These are phyloP conservation scores for Poicephalus meyeri DNA, from an alignment of 2,113 vertebrate species.

Conservation along the genomic window DNA sequence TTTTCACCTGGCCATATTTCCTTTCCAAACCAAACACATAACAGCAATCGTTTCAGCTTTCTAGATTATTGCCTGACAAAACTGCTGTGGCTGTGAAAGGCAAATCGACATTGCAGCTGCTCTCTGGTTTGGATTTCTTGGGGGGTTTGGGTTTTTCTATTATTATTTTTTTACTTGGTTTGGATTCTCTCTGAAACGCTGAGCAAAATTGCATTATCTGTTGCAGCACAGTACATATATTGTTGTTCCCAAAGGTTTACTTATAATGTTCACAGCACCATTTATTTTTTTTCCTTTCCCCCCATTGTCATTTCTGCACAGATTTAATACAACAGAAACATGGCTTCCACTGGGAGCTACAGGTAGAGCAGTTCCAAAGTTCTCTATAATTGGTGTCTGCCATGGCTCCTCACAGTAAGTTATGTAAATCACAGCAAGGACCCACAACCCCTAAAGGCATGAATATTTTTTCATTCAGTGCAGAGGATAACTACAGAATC, in stretches of 20 bases:
- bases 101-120: not conserved
- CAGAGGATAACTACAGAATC: constrained; percentile 64
- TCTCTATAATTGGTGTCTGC: constrained; percentile 69
- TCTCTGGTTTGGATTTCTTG: not conserved
- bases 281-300: constrained; percentile 35
- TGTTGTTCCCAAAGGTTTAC: constrained; percentile 69
- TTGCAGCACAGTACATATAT: constrained; percentile 13
- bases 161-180: not conserved
- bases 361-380: constrained; percentile 64
- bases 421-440: constrained; percentile 73
- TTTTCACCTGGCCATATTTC: not conserved
- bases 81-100: not conserved
- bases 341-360: constrained; percentile 72
- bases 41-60: constrained; percentile 13
- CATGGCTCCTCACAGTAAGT: constrained; percentile 62
- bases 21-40: constrained; percentile 4
- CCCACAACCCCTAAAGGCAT: constrained; percentile 59
- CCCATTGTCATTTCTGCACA: constrained; percentile 63
- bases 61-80: constrained; percentile 2
- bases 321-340: constrained; percentile 67
- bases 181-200: constrained; percentile 26
- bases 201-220: constrained; percentile 34
- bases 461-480: constrained; percentile 59
- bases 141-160: not conserved
- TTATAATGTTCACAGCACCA: constrained; percentile 33